These are phyloP conservation scores for Heliconius sara DNA, from an alignment of 2,888 invertebrate species.

Conservation along the genomic window DNA sequence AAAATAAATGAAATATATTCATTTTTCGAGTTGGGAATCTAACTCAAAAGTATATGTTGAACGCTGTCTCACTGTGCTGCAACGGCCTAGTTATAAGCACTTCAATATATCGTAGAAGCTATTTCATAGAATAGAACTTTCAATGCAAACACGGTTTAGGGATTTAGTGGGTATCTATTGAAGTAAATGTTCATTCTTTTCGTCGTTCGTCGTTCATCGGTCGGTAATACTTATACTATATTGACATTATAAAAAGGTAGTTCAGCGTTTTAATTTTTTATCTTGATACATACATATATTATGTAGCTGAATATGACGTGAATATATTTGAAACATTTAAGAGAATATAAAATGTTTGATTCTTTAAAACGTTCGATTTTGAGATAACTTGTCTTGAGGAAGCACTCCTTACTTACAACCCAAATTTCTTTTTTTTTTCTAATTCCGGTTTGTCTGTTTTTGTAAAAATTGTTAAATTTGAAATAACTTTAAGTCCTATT, in stretches of 20 bases:
- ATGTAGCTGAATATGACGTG: too few species aligned
- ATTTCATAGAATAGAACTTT: slow-evolving; percentile 11
- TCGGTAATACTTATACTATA: background rate
- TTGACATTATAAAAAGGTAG: background rate
- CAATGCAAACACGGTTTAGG: background rate
- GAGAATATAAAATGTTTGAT: too few species aligned
- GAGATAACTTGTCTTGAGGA: too few species aligned
- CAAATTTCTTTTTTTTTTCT: too few species aligned
- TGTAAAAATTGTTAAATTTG: background rate
- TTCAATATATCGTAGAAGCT: background rate
- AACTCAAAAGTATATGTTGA: background rate
- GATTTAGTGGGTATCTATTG: slow-evolving; percentile 7
- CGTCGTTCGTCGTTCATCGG: background rate
- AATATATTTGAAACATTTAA: too few species aligned
- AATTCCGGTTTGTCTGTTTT: too few species aligned
- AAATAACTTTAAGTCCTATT: background rate
- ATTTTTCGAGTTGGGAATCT: background rate
- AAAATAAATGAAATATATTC: too few species aligned
- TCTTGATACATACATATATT: too few species aligned
- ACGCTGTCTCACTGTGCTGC: background rate
- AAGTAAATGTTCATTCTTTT: slow-evolving; percentile 2
- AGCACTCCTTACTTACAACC: too few species aligned
- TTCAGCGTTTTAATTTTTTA: background rate
- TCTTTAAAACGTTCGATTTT: too few species aligned
- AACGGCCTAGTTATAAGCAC: background rate